Evolutionary conservation across 1,140 invertebrate genomes (phyloP), one percentile per base, ranked within the genome.

Genomic region (Seison nebaliae): DNA sequence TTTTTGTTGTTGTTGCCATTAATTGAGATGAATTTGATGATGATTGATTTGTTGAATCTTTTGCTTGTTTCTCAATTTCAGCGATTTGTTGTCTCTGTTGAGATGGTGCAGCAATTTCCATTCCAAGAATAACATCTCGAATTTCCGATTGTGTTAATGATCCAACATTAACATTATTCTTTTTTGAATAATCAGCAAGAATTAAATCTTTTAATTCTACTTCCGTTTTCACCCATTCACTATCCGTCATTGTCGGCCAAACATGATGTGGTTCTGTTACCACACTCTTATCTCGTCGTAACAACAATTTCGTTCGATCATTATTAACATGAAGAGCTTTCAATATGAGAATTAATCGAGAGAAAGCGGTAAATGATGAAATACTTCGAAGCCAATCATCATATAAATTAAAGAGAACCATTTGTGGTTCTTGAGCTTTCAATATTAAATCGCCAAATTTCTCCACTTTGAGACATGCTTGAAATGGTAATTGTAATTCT

Each of bases 21-120:
- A 96, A 61, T 51, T 94, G 88, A 9, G 79, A 84, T n/a, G n/a
- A n/a, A n/a, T n/a, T n/a, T n/a, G n/a, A 54, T 96, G 23, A 24
- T n/a, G n/a, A n/a, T n/a, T n/a, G n/a, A n/a, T n/a, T n/a, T 24
- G 37, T 16, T 22, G 34, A 88, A 57, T 98, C 88, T 53, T 96
- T 96, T 5, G 86, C 96, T 60, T 96, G 88, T 54, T 98, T 98
- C 57, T 98, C 91, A 49, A 98, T 98, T 59, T 98, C 91, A 2
- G 86, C 86, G 46, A 98, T 96, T 59, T 98, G 88, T 55, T 96
- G 88, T 32, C 91, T 65, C 54, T 98, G 86, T 0, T 84, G 83
- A 0, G 83, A 93, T 0, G 91, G 91, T 1, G 91, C 88, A 22
- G 80, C 88, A 43, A 98, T 96, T 62, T 98, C 91, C 86, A 96